Percentiles rank a stretch among this genome's conserved stretches.
Conservation (phyloP, 2,797 vertebrate genomes). For the Limosa lapponica region DNA sequence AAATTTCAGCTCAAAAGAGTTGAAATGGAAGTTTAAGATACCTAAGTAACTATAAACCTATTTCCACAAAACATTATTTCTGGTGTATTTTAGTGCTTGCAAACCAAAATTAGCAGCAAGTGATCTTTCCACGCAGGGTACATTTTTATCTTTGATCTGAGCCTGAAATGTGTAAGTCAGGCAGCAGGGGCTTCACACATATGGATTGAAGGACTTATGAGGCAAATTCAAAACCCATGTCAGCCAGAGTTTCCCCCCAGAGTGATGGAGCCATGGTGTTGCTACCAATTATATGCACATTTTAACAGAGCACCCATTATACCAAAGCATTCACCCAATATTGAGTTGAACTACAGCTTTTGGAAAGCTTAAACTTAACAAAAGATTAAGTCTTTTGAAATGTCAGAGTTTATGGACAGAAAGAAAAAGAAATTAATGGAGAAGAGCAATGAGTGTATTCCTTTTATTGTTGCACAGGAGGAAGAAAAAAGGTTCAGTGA, state of each 20-base stretch:
- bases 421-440: background rate
- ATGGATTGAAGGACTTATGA: background rate
- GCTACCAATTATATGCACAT: background rate
- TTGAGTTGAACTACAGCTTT: background rate
- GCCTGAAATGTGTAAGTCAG: background rate
- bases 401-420: background rate
- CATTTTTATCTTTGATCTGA: background rate
- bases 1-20: background rate
- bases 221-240: background rate
- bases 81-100: background rate
- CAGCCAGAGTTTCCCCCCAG: background rate
- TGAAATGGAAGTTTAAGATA: background rate
- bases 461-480: background rate
- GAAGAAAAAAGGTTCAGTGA: background rate
- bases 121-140: background rate
- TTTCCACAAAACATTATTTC: background rate
- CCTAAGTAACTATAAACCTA: background rate
- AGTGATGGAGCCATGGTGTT: background rate
- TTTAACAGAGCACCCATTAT: background rate
- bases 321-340: background rate
- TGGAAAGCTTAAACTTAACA: background rate
- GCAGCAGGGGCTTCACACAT: rapidly evolving
- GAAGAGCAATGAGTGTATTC: background rate
- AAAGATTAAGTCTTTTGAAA: background rate
- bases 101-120: background rate